Evolutionary conservation across 2,888 invertebrate genomes (phyloP), one percentile per base, ranked within the genome.

Genomic region (Parthenolecanium corni): DNA sequence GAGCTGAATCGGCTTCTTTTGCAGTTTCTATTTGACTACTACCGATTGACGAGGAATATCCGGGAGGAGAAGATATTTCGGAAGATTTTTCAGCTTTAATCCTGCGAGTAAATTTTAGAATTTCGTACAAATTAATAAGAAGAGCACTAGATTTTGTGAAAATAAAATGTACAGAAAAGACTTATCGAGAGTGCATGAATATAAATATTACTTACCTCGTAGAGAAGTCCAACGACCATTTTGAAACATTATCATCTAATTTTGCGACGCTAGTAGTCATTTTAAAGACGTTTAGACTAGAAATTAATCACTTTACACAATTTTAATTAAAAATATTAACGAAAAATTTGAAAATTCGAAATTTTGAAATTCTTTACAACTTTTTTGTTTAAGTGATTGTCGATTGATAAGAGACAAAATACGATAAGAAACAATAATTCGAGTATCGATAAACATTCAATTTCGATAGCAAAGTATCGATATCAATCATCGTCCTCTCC

Each of bases 1-100:
- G 83, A 74, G 86, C 87, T 0, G 86, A 83, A 72, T 90, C 89
- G 0, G 83, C 81, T 71, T 93, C 92, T 72, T 84, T 84, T 0
- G 86, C 83, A 4, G 84, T 81, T 77, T 92, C 92, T 2, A 80
- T 82, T 69, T 85, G 85, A 70, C 79, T 83, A 51, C 86, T 80
- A 64, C 82, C 81, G 2, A 82, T 79, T 1, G 84, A 82, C 57
- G 84, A 82, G 73, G 83, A 88, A 71, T 85, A 93, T 0, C 92
- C 92, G 36, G 92, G 91, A 21, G 93, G 93, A 36, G 85, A 81
- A 66, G 68, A 58, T 5, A 69, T 62, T 12, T 71, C 69, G 12
- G 68, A 64, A 49, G 65, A 67, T 54, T 67, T 69, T 51, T 71
- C 72, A 62, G 67, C 65, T 51, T 70, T 69, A 47, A 51, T 68